Evolutionary conservation across 2,888 invertebrate genomes (phyloP), one percentile per base, ranked within the genome.

Genomic region (Sthenelais limicola): DNA sequence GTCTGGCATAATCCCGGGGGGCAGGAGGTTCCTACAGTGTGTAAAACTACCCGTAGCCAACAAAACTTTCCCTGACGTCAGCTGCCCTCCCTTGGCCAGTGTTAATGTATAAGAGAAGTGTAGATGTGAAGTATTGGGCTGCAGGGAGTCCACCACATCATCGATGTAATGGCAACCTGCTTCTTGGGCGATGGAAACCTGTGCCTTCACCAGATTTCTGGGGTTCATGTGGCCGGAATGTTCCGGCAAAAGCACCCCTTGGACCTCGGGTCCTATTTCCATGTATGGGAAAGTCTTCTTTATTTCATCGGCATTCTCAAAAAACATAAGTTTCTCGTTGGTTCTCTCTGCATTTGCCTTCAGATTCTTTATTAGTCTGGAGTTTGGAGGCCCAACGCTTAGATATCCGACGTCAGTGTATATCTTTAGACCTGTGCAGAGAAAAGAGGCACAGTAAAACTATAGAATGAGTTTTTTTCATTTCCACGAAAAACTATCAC

Each of bases 211-310:
- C 1, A 67, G 32, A 2, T 26, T 43, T 30, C 67, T 5, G 24
- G 67, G 67, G 30, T 67, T 67, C 21, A 67, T 47, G n/a, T 48
- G 28, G 38, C 67, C 67, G 3, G 67, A 67, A 18, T 48, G 32
- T 28, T 48, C 48, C 12, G 47, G 2, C 5, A 48, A 26, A n/a
- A 24, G n/a, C 1, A 67, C 18, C 1, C 4, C 30, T 26, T 67
- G 47, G 32, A 3, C 28, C 18, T 28, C 67, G 30, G 12, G 0
- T 9, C 4, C 26, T 21, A 67, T 47, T n/a, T 48, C 28, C 15
- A 48, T 9, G 32, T 48, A 67, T 3, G 67, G 67, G 32, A 48
- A 67, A 18, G 30, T 26, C 18, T 26, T 18, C 9, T 18, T 67
- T 1, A 67, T 26, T 1, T 15, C 21, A 1, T 67, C 67, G 15